These are phyloP conservation scores for Apeltes quadracus DNA, from an alignment of 2,113 vertebrate species.

Conservation along the genomic window DNA sequence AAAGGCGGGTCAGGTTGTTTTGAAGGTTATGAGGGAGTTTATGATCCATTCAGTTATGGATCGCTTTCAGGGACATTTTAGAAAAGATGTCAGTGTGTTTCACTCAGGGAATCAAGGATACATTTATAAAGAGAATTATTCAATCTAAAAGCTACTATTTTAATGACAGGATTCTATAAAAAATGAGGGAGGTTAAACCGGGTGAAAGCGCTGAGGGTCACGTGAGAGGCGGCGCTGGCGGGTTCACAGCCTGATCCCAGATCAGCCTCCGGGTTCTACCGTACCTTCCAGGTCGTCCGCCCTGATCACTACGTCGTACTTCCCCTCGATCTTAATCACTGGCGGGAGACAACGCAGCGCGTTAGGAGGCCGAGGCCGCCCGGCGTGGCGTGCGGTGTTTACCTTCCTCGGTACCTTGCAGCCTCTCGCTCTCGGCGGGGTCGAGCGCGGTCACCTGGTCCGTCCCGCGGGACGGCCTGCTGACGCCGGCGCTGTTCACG, in stretches of 20 bases:
- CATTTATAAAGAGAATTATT: neutral
- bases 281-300: conserved; percentile 93
- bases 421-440: conserved; percentile 81
- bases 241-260: conserved; percentile 19
- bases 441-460: conserved; percentile 88
- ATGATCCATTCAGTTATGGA: no score
- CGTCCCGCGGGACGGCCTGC: conserved; percentile 90
- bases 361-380: neutral
- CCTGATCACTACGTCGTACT: conserved; percentile 84
- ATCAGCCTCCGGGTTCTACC: conserved; percentile 7
- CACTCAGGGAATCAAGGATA: neutral
- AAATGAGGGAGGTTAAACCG: no score
- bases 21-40: no score
- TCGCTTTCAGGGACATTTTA: neutral
- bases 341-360: conserved; percentile 46
- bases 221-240: no score
- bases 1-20: neutral
- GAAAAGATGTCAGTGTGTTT: neutral
- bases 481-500: conserved; percentile 89
- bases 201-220: no score
- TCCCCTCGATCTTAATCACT: conserved; percentile 89
- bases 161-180: no score
- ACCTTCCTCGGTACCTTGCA: conserved; percentile 86
- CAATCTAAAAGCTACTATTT: neutral
- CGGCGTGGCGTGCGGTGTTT: conserved; percentile 24